Base-by-base conservation (phyloP, 2,113 vertebrate genomes). In the Geothlypis trichas region DNA sequence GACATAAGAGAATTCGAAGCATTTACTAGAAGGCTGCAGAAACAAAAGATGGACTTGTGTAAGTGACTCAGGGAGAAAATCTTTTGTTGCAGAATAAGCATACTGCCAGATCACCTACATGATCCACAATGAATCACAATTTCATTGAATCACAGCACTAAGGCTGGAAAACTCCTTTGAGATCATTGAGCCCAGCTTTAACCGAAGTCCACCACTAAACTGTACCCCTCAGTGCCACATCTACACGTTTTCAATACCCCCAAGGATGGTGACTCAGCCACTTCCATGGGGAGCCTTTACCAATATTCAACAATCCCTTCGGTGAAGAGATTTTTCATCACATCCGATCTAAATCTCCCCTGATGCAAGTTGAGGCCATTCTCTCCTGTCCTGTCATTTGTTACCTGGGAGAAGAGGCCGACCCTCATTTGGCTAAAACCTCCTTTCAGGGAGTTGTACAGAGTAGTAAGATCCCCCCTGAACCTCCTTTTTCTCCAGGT, bases 381-480 rank as follows among this genome's bases (percentile, higher is more conserved):
- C 76, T 37, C 35, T 42, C 30, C 16, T 37, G 15, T 54, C 22
- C 33, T 46, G 39, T 57, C 12, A 28, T n/a, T 49, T 76, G 26
- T 33, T 10, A 62, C 26, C 26, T 35, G 55, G 16, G 24, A 89
- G 62, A 82, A 54, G 63, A 62, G n/a, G 27, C 41, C 0, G 0
- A 42, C 5, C 7, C 12, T 26, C 35, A 55, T 26, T 31, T 1
- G 0, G 17, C 41, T 76, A 42, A 47, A 57, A 16, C 12, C 15
- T 59, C 26, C 54, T 42, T 77, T 57, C 35, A 71, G 31, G 35
- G 5, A 49, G 27, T 8, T 51, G 57, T 31, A 69, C 10, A 42
- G 15, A 62, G 22, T 7, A 35, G 0, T 20, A 41, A 69, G 41
- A 26, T 28, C 1, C 8, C 2, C 8, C 8, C 23, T 10, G 15